Evolutionary conservation across 2,113 vertebrate species (phyloP).

Genomic region (Lichenostomus cassidix): DNA sequence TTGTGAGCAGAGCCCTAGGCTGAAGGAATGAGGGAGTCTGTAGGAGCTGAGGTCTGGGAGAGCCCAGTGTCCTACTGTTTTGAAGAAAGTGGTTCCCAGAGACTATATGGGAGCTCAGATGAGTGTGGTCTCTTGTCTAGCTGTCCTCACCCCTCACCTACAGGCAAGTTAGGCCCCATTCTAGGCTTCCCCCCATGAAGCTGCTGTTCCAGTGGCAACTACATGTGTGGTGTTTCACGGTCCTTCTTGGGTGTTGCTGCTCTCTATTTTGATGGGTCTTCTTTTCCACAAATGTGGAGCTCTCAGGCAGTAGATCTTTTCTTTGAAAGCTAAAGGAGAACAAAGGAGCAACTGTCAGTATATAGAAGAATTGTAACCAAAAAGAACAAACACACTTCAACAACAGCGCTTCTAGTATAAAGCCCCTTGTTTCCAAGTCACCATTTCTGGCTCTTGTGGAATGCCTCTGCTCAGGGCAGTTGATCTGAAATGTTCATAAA

Average conservation of each 20-base stretch:
- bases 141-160: not conserved
- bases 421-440: not conserved
- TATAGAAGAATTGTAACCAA: not conserved
- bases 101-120: not conserved
- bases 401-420: not conserved
- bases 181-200: not conserved
- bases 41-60: not conserved
- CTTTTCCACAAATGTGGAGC: not conserved
- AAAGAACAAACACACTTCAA: not conserved
- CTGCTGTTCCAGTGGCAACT: not conserved
- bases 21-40: not conserved
- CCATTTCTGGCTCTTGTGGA: not conserved
- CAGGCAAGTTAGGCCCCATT: not conserved
- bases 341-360: not conserved
- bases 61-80: not conserved
- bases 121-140: not conserved
- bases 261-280: not conserved
- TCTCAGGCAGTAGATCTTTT: not conserved
- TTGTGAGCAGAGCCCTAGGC: not conserved
- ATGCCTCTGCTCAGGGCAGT: not conserved
- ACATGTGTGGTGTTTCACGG: not conserved
- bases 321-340: not conserved
- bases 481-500: not conserved
- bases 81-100: not conserved
- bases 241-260: not conserved